Evolutionary conservation across 2,888 invertebrate species (phyloP).

Genomic region (Amiota mariae): DNA sequence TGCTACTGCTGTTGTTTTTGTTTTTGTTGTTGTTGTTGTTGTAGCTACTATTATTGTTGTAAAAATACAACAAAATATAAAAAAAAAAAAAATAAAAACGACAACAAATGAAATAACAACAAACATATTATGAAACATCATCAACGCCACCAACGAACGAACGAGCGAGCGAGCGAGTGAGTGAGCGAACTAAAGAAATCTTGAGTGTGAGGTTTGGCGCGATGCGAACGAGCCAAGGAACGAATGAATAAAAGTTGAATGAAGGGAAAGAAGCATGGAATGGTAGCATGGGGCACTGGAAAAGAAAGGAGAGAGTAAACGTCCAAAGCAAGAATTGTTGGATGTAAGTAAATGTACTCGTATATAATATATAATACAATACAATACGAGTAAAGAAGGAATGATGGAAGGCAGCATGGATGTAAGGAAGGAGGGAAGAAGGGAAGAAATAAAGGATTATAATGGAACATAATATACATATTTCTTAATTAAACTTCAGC

Average conservation of each 20-base stretch:
- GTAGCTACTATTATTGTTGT: conserved; percentile 37
- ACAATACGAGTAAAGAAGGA: conserved; percentile 55
- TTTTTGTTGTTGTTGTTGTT: conserved; percentile 17
- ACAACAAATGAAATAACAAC: conserved; percentile 28
- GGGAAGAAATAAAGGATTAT: neutral
- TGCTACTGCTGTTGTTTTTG: too few species aligned
- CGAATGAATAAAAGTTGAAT: neutral
- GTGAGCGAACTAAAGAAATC: neutral
- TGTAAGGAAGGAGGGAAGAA: neutral
- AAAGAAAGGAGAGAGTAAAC: neutral
- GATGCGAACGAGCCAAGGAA: neutral
- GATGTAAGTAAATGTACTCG: neutral
- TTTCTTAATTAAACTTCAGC: conserved; percentile 15
- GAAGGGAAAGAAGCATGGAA: conserved; percentile 37
- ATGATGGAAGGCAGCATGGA: conserved; percentile 29
- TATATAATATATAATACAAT: neutral
- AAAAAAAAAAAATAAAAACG: conserved; percentile 18
- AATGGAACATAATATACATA: conserved; percentile 5
- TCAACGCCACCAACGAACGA: too few species aligned
- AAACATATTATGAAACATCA: conserved; percentile 35
- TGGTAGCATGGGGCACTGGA: neutral
- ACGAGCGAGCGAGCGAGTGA: neutral
- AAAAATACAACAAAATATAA: conserved; percentile 14
- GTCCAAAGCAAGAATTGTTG: too few species aligned
- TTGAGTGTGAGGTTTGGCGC: neutral